phyloP scores from a whole-genome alignment of 2,888 invertebrate species.

The Drosophila peninsularis region DNA sequence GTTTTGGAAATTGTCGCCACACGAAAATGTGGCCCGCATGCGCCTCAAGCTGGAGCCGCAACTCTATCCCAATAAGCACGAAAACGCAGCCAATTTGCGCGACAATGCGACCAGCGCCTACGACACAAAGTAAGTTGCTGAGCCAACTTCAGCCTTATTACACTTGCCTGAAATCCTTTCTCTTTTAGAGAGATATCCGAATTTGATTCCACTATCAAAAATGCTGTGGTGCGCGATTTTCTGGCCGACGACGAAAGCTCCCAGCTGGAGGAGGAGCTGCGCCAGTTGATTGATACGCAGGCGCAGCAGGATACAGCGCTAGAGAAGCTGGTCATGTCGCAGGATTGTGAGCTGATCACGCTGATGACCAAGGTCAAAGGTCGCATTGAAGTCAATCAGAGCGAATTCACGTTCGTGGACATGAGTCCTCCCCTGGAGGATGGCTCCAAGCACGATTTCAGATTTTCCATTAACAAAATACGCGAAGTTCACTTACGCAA shows the following conservation, averaged over 20 bases:
- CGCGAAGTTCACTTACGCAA: constrained; percentile 88
- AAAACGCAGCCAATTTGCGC: constrained; percentile 87
- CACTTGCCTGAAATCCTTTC: background rate
- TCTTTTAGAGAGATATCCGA: constrained; percentile 82
- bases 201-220: constrained; percentile 84
- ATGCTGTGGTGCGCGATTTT: constrained; percentile 84
- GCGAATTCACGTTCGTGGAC: constrained; percentile 87
- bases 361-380: constrained; percentile 87
- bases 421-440: constrained; percentile 86
- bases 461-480: constrained; percentile 86
- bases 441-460: constrained; percentile 85
- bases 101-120: constrained; percentile 85
- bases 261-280: constrained; percentile 85
- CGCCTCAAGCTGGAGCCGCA: constrained; percentile 87
- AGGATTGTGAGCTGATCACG: constrained; percentile 88
- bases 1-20: constrained; percentile 87
- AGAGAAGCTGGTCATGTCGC: constrained; percentile 87
- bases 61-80: constrained; percentile 86
- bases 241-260: constrained; percentile 85
- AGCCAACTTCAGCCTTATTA: background rate
- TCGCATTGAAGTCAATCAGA: constrained; percentile 87
- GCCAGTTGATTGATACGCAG: constrained; percentile 84
- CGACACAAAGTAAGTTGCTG: constrained; percentile 77
- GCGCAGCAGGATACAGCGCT: constrained; percentile 85
- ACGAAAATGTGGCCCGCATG: constrained; percentile 88